These are phyloP conservation scores for Hemiprocne comata DNA, from an alignment of 2,113 vertebrate genomes.

Conservation along the genomic window DNA sequence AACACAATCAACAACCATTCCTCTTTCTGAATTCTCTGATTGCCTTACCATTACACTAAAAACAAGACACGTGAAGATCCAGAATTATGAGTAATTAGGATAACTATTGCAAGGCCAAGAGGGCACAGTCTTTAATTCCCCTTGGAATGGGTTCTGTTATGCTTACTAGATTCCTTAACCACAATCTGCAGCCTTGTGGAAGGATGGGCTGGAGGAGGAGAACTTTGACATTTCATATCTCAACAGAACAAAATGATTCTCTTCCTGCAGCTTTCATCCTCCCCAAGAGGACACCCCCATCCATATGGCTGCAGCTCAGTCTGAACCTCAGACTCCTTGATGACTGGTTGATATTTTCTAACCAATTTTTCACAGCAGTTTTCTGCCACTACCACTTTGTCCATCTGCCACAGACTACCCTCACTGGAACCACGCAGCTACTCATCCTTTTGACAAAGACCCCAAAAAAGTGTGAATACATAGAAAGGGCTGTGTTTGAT, in stretches of 20 bases:
- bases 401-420: not conserved
- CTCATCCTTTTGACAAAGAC: conserved; percentile 36
- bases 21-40: not conserved
- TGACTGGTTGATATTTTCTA: not conserved
- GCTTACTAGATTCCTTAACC: not conserved
- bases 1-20: not conserved
- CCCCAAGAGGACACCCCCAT: not conserved
- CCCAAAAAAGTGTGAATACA: not conserved
- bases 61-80: too few species aligned
- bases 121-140: not conserved
- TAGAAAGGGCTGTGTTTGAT: conserved; percentile 45
- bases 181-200: not conserved
- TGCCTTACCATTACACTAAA: not conserved
- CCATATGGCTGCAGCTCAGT: conserved; percentile 1
- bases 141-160: not conserved
- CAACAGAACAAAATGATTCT: not conserved
- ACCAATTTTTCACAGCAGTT: conserved; percentile 35
- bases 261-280: not conserved
- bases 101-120: not conserved
- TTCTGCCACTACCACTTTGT: conserved; percentile 47
- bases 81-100: not conserved
- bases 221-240: rapidly evolving
- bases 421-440: not conserved
- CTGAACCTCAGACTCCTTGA: not conserved
- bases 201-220: not conserved